Conservation (phyloP, 2,888 invertebrate species). For the Amblyjoppa fuscipennis region DNA sequence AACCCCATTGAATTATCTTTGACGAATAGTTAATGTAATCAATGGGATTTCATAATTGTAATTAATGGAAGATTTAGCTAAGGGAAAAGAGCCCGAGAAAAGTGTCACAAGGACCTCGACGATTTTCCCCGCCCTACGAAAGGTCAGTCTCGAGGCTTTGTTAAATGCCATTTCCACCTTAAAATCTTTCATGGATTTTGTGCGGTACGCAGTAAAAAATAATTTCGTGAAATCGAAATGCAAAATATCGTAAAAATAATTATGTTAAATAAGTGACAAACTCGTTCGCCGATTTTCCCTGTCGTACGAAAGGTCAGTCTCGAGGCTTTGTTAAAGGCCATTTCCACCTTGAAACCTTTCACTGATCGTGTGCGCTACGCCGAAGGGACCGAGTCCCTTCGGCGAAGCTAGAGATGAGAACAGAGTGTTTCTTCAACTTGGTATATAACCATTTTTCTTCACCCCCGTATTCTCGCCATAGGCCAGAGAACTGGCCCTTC, state of each 20-base stretch:
- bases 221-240: too few species aligned
- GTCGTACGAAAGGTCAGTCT: background rate
- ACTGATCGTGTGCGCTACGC: background rate
- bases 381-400: background rate
- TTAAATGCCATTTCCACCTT: background rate
- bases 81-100: too few species aligned
- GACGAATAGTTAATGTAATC: too few species aligned
- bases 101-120: too few species aligned
- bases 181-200: background rate
- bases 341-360: background rate
- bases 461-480: background rate
- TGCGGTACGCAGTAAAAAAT: background rate
- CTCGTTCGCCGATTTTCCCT: too few species aligned
- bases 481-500: background rate
- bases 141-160: background rate
- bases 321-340: background rate
- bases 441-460: background rate
- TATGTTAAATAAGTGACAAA: too few species aligned
- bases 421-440: conserved; percentile 10
- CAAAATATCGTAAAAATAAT: too few species aligned
- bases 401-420: conserved; percentile 4
- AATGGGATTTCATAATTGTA: too few species aligned
- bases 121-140: background rate
- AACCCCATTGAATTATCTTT: too few species aligned
- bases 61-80: too few species aligned